Base-by-base conservation (phyloP, 2,113 vertebrate species). In the Merops nubicus region DNA sequence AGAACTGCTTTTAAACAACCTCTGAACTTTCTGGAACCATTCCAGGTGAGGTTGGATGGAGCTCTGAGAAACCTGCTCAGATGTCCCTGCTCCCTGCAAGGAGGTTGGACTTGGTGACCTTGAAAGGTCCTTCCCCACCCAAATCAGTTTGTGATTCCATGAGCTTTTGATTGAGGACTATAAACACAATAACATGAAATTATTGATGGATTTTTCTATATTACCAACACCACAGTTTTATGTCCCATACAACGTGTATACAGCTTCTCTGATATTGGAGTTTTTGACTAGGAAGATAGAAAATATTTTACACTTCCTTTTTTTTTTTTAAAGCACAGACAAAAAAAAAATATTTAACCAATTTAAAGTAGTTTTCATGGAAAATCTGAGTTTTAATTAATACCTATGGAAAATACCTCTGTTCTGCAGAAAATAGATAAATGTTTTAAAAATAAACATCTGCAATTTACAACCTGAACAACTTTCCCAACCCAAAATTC, bases 11-110 rank as follows among this genome's bases (percentile, higher is more conserved):
- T 64, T 34, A 59, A 90, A 67, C 5, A 40, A 69, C n/a, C 40
- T 69, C 45, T 28, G 31, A 87, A 57, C 23, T 74, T 53, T 33
- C 43, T 90, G 56, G 21, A 36, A 63, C 56, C 22, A n/a, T 23
- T 16, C 6, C 9, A 36, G 25, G 38, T 5, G 38, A 77, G 72
- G 8, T 2, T 64, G 22, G 50, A n/a, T 0, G 1, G 22, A 31
- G 38, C 29, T 68, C 11, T 74, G 42, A 34, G 13, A 21, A 77
- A 38, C 31, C 15, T 10, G 26, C 9, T 28, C n/a, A 62, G 59
- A 31, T 34, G 34, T 17, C 40, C 28, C 47, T 67, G 22, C 23
- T 28, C 43, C 15, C 22, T 15, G 25, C 43, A 78, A 23, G 11
- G 14, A 3, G 3, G 6, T 22, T 67, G 60, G 28, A 53, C 33